phyloP scores from a whole-genome alignment of 1,140 invertebrate genomes.

The Saxidomus purpurata region DNA sequence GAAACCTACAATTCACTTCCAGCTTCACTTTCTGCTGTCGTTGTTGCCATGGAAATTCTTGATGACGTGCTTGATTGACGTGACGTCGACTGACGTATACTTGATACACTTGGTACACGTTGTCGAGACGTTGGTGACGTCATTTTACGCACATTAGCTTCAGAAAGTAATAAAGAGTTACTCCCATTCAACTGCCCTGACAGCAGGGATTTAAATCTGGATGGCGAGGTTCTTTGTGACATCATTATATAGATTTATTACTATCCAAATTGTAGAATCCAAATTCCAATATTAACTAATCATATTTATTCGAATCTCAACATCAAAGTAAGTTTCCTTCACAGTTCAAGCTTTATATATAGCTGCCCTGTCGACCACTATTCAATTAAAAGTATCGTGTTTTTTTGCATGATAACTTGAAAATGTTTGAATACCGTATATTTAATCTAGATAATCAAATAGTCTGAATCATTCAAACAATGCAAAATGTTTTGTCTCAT shows the following conservation, averaged over 20 bases:
- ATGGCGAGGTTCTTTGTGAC: not conserved
- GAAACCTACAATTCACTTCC: constrained; percentile 45
- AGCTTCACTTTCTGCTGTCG: constrained; percentile 5
- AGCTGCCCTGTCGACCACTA: not conserved
- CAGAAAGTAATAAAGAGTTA: not conserved
- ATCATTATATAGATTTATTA: not conserved
- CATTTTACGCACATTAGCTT: not conserved
- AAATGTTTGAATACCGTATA: not conserved
- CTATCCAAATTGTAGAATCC: not conserved
- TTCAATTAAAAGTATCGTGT: not conserved
- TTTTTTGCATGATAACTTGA: not conserved
- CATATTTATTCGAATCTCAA: not conserved
- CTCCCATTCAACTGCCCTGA: not conserved
- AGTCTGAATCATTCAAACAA: constrained; percentile 17
- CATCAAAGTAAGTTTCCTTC: not conserved
- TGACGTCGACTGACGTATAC: constrained; percentile 17
- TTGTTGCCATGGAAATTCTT: constrained; percentile 17
- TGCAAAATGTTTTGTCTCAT: constrained; percentile 6
- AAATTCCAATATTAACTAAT: too few relatives aligned
- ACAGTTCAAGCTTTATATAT: not conserved
- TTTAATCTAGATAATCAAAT: constrained; percentile 22
- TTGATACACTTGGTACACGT: not conserved
- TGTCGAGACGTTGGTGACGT: constrained; percentile 19
- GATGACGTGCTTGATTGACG: constrained; percentile 45
- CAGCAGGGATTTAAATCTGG: not conserved